Conservation (phyloP, 2,797 vertebrate genomes). For the Clamator glandarius region DNA sequence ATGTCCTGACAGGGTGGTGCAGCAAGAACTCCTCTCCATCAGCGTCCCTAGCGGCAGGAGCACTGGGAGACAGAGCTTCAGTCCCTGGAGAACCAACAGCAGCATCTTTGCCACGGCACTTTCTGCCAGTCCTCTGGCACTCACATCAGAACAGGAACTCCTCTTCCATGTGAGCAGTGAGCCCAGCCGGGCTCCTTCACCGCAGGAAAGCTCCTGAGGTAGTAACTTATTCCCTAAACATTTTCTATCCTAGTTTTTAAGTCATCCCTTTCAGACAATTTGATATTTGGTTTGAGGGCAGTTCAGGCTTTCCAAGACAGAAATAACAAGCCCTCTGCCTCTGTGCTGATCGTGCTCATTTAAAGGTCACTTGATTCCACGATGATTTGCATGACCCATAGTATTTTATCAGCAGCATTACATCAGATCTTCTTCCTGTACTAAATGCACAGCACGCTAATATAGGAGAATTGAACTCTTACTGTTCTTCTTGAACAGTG, state of each 20-base stretch:
- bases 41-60: not conserved
- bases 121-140: not conserved
- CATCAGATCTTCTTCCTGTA: not conserved
- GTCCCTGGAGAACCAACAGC: accelerated
- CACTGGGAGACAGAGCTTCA: not conserved
- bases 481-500: not conserved
- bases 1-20: not conserved
- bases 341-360: not conserved
- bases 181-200: not conserved
- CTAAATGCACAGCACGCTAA: not conserved
- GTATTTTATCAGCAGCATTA: not conserved
- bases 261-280: not conserved
- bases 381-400: not conserved
- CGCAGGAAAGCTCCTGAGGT: not conserved
- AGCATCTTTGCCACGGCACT: accelerated
- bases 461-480: not conserved
- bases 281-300: not conserved
- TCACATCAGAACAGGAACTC: accelerated
- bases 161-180: not conserved
- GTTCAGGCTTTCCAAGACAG: not conserved
- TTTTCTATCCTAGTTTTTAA: not conserved
- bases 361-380: not conserved
- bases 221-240: not conserved
- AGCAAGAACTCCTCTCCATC: not conserved
- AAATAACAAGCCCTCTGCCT: not conserved